Evolutionary conservation across 2,113 vertebrate species (phyloP).

Genomic region (Stercorarius parasiticus): DNA sequence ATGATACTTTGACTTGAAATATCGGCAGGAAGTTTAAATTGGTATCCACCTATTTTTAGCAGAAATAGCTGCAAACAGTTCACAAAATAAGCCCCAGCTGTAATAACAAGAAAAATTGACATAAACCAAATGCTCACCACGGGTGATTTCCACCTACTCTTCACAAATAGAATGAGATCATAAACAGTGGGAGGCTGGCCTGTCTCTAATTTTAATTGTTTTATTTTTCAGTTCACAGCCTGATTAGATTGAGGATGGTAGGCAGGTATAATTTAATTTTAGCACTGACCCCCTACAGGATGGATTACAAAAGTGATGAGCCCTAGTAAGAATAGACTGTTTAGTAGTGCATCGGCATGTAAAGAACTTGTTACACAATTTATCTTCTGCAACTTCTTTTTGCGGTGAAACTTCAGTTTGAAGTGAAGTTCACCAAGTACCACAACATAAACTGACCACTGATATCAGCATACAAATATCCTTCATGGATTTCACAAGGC

Average conservation of each 20-base stretch:
- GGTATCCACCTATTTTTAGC: slow-evolving; percentile 67
- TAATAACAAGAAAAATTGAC: slow-evolving; percentile 70
- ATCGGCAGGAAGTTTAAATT: slow-evolving; percentile 57
- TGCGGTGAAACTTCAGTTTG: background rate
- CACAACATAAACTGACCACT: background rate
- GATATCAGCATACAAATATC: background rate
- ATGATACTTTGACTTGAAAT: slow-evolving; percentile 67
- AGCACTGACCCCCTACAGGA: slow-evolving; percentile 46
- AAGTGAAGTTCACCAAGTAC: background rate
- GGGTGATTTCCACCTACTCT: slow-evolving; percentile 66
- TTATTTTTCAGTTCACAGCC: slow-evolving; percentile 61
- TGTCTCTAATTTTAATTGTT: slow-evolving; percentile 67
- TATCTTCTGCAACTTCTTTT: background rate
- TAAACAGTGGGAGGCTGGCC: slow-evolving; percentile 46
- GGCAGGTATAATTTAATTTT: slow-evolving; percentile 65
- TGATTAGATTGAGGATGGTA: slow-evolving; percentile 59
- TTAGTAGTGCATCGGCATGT: slow-evolving; percentile 3
- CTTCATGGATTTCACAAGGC: background rate
- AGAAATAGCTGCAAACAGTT: slow-evolving; percentile 64
- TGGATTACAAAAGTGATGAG: slow-evolving; percentile 36
- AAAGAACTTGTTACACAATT: background rate
- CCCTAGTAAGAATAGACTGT: slow-evolving; percentile 12
- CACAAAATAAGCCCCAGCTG: slow-evolving; percentile 59
- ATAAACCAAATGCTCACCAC: slow-evolving; percentile 66
- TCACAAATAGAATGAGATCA: slow-evolving; percentile 56